Conservation (phyloP, 2,888 invertebrate genomes). For the Polymixis flavicincta region DNA sequence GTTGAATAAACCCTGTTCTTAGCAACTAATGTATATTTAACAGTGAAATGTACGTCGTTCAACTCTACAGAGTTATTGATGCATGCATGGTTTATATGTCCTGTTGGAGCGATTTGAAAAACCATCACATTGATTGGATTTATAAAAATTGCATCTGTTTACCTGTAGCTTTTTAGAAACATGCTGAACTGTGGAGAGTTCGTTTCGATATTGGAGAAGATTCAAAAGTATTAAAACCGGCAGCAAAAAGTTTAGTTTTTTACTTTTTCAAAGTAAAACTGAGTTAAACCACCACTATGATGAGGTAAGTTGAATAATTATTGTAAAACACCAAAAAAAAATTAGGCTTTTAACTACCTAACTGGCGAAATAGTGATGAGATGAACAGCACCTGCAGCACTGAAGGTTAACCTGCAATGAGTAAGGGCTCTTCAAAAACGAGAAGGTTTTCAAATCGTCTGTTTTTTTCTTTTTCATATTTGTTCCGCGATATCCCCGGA, state of each 20-base stretch:
- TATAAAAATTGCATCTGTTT: neutral
- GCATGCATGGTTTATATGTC: neutral
- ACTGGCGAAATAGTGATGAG: no score
- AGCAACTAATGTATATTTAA: constrained; percentile 4
- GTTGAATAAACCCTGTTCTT: constrained; percentile 39
- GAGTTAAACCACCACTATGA: no score
- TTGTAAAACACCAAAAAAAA: no score
- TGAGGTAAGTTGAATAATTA: no score
- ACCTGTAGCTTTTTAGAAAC: neutral
- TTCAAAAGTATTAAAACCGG: neutral
- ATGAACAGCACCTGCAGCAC: neutral
- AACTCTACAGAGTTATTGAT: neutral
- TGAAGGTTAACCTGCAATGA: neutral
- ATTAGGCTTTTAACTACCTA: no score
- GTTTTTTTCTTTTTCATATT: no score
- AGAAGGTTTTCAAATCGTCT: no score
- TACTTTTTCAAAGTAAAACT: neutral
- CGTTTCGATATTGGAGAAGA: neutral
- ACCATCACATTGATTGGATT: no score
- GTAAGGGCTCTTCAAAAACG: no score
- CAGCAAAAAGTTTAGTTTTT: neutral
- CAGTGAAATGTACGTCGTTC: neutral
- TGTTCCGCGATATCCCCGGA: no score
- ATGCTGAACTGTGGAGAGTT: neutral
- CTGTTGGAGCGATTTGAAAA: no score